A percentile compares a stretch with the other conserved stretches of the same genome.
These are phyloP conservation scores for Drosophila sucinea DNA, from an alignment of 1,140 invertebrate species.

Conservation along the genomic window DNA sequence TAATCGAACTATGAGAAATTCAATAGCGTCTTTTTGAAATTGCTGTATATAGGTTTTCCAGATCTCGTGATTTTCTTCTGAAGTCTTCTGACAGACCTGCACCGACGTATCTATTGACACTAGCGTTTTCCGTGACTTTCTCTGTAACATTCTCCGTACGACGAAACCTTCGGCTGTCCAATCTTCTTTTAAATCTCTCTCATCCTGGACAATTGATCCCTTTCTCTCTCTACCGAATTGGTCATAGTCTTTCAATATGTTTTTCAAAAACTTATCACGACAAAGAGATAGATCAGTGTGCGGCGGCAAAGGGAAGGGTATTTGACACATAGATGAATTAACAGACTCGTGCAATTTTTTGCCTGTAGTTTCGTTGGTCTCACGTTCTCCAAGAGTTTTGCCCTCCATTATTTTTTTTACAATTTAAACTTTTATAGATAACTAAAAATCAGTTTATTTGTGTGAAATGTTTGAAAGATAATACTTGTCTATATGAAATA, in stretches of 20 bases:
- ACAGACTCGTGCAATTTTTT: background rate
- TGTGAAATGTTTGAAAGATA: too few relatives aligned
- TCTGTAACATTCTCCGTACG: background rate
- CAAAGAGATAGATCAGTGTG: slow-evolving; percentile 39
- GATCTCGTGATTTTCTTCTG: background rate
- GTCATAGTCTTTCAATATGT: background rate
- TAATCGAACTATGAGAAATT: slow-evolving; percentile 40
- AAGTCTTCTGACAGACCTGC: background rate
- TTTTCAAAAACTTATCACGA: slow-evolving; percentile 45
- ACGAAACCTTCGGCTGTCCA: too few relatives aligned
- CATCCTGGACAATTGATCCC: too few relatives aligned
- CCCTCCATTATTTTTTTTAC: background rate
- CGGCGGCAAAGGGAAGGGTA: slow-evolving; percentile 39
- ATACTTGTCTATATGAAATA: too few relatives aligned
- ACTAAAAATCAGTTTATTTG: too few relatives aligned
- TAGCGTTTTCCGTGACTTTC: background rate
- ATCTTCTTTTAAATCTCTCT: background rate
- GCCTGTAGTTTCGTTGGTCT: background rate
- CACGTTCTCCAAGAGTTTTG: background rate
- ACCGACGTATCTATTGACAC: background rate
- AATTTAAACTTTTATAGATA: background rate
- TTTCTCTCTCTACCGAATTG: background rate
- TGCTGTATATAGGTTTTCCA: background rate
- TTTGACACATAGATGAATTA: slow-evolving; percentile 5
- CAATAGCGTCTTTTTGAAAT: slow-evolving; percentile 43